Percentiles rank a stretch among this genome's conserved stretches.
Evolutionary conservation across 2,113 vertebrate species (phyloP).

Genomic region (Xenopus borealis): DNA sequence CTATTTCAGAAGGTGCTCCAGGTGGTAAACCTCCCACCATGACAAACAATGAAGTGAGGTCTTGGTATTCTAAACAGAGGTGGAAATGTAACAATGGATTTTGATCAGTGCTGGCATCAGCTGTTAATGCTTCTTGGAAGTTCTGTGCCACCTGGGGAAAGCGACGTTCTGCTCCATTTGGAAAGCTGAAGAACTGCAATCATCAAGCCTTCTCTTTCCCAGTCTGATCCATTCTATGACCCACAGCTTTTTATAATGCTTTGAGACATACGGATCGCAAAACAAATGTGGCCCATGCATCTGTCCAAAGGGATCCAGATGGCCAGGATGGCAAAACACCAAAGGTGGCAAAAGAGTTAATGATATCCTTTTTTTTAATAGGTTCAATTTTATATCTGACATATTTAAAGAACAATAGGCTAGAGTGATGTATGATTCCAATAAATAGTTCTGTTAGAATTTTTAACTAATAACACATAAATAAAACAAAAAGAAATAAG

Average conservation of each 20-base stretch:
- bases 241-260: conserved; percentile 24
- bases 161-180: conserved; percentile 48
- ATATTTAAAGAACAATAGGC: too few species aligned
- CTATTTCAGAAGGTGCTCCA: conserved; percentile 6
- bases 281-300: conserved; percentile 42
- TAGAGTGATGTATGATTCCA: too few species aligned
- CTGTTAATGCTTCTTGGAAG: conserved; percentile 29
- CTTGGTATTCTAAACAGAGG: conserved; percentile 30
- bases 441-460: too few species aligned
- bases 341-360: background rate
- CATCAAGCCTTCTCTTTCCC: conserved; percentile 27
- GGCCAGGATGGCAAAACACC: conserved; percentile 28
- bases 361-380: background rate
- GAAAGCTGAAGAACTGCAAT: conserved; percentile 39
- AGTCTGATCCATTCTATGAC: conserved; percentile 29
- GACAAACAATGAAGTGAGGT: conserved; percentile 33
- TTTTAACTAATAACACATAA: too few species aligned
- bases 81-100: conserved; percentile 15
- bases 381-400: too few species aligned
- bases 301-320: conserved; percentile 46
- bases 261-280: conserved; percentile 26
- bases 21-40: conserved; percentile 36
- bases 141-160: conserved; percentile 37
- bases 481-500: too few species aligned
- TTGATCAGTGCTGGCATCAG: conserved; percentile 31